Percentiles rank a stretch among this genome's conserved stretches.
Conservation (phyloP, 2,888 invertebrate genomes). For the Dioctria linearis region DNA sequence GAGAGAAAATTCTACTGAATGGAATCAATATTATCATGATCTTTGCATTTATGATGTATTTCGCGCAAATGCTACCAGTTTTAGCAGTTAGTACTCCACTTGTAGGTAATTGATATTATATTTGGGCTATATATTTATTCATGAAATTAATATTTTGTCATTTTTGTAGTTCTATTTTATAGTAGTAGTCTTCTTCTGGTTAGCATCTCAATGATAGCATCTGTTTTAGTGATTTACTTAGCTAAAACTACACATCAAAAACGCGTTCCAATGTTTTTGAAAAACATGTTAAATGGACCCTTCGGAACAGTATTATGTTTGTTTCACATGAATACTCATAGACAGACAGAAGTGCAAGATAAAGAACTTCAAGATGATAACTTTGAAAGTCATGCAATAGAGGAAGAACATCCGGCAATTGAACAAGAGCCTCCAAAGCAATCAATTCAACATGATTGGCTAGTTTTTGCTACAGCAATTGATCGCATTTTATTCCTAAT, state of each 20-base stretch:
- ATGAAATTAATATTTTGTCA: background rate
- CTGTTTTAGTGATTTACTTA: conserved; percentile 73
- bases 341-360: background rate
- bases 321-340: background rate
- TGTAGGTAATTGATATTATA: conserved; percentile 64
- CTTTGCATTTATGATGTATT: conserved; percentile 74
- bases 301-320: conserved; percentile 55
- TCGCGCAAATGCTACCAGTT: conserved; percentile 72
- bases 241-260: conserved; percentile 70
- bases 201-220: conserved; percentile 71
- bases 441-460: conserved; percentile 76
- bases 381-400: conserved; percentile 66
- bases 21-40: conserved; percentile 74
- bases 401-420: conserved; percentile 69
- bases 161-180: conserved; percentile 71
- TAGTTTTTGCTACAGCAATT: conserved; percentile 76
- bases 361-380: conserved; percentile 71
- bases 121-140: background rate
- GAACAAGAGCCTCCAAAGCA: conserved; percentile 30
- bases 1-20: conserved; percentile 75
- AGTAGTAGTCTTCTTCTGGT: conserved; percentile 72
- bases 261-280: conserved; percentile 71
- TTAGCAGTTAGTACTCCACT: conserved; percentile 67
- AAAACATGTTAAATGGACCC: conserved; percentile 65
- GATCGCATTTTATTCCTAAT: conserved; percentile 76